These are phyloP conservation scores for Microtus pennsylvanicus DNA, from an alignment of 2,113 vertebrate species.

Conservation along the genomic window DNA sequence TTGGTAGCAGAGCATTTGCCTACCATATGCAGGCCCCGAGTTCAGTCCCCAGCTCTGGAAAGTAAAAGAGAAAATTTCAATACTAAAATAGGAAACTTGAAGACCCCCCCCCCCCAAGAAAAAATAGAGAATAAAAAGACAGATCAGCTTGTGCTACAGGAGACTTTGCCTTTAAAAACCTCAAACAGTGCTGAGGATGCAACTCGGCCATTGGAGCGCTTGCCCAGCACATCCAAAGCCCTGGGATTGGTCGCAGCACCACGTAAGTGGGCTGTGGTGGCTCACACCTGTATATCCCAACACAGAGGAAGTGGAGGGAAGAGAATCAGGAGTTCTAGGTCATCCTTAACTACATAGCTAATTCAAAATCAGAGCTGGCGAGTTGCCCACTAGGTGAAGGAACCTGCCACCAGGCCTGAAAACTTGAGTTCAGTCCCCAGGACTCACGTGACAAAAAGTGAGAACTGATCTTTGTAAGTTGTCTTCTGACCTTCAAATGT, in stretches of 20 bases:
- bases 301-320: too few species aligned
- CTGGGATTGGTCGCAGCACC: background rate
- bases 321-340: background rate
- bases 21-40: background rate
- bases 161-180: background rate
- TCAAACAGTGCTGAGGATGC: background rate
- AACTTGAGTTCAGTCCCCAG: background rate
- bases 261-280: too few species aligned
- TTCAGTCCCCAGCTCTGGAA: background rate
- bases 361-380: background rate
- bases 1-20: background rate
- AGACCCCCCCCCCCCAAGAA: background rate
- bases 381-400: background rate
- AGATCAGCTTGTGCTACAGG: background rate
- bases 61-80: constrained; percentile 13
- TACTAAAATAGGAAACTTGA: constrained; percentile 37
- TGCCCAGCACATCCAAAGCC: background rate
- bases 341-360: background rate
- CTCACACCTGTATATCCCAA: background rate
- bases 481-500: background rate
- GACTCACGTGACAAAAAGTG: background rate
- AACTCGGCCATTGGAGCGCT: background rate
- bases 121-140: constrained; percentile 10
- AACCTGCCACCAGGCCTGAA: background rate
- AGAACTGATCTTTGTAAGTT: background rate